A percentile compares a stretch with the other conserved stretches of the same genome.
Conservation (phyloP, 2,797 vertebrate species). For the Tympanoctomys barrerae region DNA sequence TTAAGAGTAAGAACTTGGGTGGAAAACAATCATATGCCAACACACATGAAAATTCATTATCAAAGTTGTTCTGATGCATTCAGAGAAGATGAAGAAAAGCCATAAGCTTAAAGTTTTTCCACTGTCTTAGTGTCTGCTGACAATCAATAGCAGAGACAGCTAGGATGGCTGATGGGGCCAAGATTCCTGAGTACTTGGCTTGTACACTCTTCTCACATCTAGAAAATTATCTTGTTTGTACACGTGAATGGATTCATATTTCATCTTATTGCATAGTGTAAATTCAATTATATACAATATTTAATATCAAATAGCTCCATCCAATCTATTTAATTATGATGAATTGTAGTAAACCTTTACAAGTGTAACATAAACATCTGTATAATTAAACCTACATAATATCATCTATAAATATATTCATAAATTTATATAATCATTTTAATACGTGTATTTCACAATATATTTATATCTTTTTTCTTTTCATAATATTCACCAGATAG, state of each 20-base stretch:
- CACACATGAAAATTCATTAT: conserved; percentile 14
- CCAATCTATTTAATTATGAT: background rate
- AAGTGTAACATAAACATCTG: background rate
- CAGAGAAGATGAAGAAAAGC: background rate
- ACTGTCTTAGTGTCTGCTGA: background rate
- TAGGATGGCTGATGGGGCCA: accelerated
- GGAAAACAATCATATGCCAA: background rate
- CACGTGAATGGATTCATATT: background rate
- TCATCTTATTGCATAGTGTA: background rate
- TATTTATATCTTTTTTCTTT: background rate
- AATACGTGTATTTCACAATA: background rate
- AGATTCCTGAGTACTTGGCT: background rate
- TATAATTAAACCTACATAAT: background rate
- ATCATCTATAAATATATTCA: background rate
- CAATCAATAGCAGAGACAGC: background rate
- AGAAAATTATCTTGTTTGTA: background rate
- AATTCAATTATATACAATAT: background rate
- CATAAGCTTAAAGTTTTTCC: too few species aligned
- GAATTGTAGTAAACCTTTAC: background rate
- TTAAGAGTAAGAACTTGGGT: background rate
- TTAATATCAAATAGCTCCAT: background rate
- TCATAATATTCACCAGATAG: background rate
- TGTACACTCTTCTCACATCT: background rate
- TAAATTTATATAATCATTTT: too few species aligned
- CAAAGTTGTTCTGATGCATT: background rate